phyloP scores from a whole-genome alignment of 2,888 invertebrate species.

The Trypoxylon attenuatum region DNA sequence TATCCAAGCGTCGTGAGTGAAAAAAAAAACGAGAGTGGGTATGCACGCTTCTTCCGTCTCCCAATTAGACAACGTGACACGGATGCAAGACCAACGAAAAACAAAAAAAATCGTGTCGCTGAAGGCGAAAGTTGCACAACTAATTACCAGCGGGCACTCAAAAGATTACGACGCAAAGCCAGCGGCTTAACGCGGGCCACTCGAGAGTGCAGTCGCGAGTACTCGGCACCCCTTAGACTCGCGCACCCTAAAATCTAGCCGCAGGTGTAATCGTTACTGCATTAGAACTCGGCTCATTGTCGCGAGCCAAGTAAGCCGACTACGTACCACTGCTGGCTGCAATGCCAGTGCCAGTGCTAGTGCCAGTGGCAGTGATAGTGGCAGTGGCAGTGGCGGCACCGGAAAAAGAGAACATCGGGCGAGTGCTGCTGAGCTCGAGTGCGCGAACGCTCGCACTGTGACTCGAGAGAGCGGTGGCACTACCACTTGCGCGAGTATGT shows the following conservation, averaged over 20 bases:
- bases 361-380: background rate
- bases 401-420: conserved; percentile 49
- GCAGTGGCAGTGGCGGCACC: background rate
- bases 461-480: too few species aligned
- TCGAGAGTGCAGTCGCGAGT: background rate
- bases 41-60: background rate
- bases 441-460: conserved; percentile 42
- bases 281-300: conserved; percentile 47
- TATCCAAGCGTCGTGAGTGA: too few species aligned
- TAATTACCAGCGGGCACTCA: conserved; percentile 3
- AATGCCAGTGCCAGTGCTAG: background rate
- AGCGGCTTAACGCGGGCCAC: background rate
- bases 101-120: background rate
- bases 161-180: background rate
- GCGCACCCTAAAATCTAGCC: conserved; percentile 22
- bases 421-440: conserved; percentile 48
- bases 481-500: too few species aligned
- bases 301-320: too few species aligned
- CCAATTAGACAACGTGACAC: background rate
- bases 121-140: background rate
- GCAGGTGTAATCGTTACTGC: conserved; percentile 50
- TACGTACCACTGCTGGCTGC: conserved; percentile 13
- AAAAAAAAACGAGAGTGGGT: too few species aligned
- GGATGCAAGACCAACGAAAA: background rate
- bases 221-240: conserved; percentile 4